These are phyloP conservation scores for Coenonympha glycerion DNA, from an alignment of 2,888 invertebrate genomes.

Conservation along the genomic window DNA sequence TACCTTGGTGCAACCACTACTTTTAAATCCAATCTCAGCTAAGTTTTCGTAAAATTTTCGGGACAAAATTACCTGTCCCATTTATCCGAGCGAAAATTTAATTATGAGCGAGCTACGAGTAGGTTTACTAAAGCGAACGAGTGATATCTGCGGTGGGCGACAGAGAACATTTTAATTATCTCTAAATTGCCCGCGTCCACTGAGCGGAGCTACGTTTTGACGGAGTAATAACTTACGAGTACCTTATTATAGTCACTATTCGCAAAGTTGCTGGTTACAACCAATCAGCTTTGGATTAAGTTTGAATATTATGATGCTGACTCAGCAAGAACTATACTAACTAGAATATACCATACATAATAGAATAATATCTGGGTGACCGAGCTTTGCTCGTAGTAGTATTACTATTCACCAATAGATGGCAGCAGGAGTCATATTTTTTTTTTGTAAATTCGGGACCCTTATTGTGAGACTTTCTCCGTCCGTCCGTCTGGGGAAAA, in stretches of 20 bases:
- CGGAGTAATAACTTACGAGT: not conserved
- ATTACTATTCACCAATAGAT: too few species aligned
- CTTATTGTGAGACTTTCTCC: too few species aligned
- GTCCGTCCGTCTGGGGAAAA: too few species aligned
- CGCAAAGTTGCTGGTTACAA: not conserved
- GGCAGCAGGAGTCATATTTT: too few species aligned
- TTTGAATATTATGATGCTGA: too few species aligned
- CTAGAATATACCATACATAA: too few species aligned
- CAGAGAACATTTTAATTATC: constrained; percentile 12
- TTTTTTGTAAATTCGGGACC: too few species aligned
- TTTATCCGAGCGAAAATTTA: not conserved
- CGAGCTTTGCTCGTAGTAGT: too few species aligned
- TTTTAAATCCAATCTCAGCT: not conserved
- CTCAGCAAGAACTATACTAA: too few species aligned
- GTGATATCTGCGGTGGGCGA: not conserved
- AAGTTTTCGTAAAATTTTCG: not conserved
- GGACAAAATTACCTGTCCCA: not conserved
- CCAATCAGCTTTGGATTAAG: not conserved
- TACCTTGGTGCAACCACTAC: too few species aligned
- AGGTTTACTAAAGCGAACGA: not conserved
- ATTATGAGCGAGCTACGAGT: not conserved
- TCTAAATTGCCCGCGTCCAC: constrained; percentile 3
- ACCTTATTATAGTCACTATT: too few species aligned
- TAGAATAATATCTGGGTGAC: too few species aligned
- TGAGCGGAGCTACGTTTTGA: not conserved